Evolutionary conservation across 2,113 vertebrate species (phyloP), one percentile per base, ranked within the genome.

Genomic region (Pitta sordida): DNA sequence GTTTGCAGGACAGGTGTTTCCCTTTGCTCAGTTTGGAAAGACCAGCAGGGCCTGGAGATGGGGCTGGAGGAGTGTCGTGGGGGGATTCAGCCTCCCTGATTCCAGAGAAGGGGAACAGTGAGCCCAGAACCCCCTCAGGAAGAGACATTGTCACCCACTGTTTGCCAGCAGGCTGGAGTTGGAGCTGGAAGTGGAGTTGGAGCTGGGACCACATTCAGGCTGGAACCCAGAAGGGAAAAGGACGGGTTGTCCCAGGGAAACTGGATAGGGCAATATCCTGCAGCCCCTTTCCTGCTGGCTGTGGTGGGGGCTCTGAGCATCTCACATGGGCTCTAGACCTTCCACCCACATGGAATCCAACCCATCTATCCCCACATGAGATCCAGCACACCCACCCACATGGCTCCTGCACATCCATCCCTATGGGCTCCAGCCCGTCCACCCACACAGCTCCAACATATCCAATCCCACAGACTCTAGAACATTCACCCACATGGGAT

Each of bases 271-370:
- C 27, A 68, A 39, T 16, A 24, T n/a, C 74, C 74, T 48, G 11
- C 58, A 75, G 48, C 18, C 10, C 36, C 19, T 1, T 7, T 36
- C 15, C 48, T 44, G 30, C 58, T 1, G 0, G 21, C 4, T 0
- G 2, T 43, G 27, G 3, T 68, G 20, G 39, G 32, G 3, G 4
- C 14, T 62, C 32, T 0, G 3, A 55, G 43, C 37, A 21, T 44
- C 27, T 29, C 41, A 3, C 32, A 12, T 0, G 4, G 51, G 11
- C 26, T 87, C 23, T 46, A 63, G 43, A 15, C 37, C 49, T 20
- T 16, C 22, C 43, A 29, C 29, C 43, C 32, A 14, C 8, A 10
- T 2, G 2, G 43, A 43, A 18, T 39, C 41, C 48, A 73, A n/a
- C n/a, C n/a, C n/a, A n/a, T n/a, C n/a, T n/a, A n/a, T n/a, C 8